phyloP scores from a whole-genome alignment of 2,888 invertebrate species.

The Pristionchus entomophagus region DNA sequence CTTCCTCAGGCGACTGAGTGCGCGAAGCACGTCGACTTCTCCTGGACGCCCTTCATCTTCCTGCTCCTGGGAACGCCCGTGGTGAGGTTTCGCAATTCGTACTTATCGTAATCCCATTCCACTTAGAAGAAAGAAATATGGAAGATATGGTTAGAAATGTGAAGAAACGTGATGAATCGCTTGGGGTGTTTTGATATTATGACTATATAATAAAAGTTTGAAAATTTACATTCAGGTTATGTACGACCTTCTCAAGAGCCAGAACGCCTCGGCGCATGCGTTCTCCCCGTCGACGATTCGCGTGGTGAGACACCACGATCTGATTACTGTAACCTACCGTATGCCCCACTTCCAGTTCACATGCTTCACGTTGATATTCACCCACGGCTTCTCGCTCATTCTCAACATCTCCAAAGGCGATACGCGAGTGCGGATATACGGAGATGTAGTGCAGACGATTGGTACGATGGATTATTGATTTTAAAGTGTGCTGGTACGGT shows the following conservation, averaged over 20 bases:
- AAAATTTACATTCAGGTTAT: slow-evolving; percentile 33
- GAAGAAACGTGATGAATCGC: background rate
- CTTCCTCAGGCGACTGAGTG: slow-evolving; percentile 65
- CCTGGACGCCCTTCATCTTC: slow-evolving; percentile 69
- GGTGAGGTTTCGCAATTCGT: no score
- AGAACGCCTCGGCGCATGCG: slow-evolving; percentile 59
- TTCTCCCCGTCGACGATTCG: slow-evolving; percentile 67
- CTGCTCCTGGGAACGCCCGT: slow-evolving; percentile 64
- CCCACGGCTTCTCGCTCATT: slow-evolving; percentile 58
- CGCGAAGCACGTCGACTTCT: slow-evolving; percentile 68
- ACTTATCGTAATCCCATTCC: background rate
- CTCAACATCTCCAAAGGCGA: slow-evolving; percentile 50
- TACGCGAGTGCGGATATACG: slow-evolving; percentile 46
- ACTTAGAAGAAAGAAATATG: background rate
- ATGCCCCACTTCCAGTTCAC: slow-evolving; percentile 53
- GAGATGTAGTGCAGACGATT: slow-evolving; percentile 59
- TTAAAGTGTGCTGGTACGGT: no score
- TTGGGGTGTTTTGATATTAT: background rate
- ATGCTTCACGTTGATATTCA: slow-evolving; percentile 57
- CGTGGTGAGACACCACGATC: background rate
- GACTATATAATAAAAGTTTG: background rate
- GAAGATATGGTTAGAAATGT: background rate
- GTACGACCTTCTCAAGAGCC: slow-evolving; percentile 67
- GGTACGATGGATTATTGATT: slow-evolving; percentile 49
- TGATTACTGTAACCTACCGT: background rate